Evolutionary conservation across 2,797 vertebrate genomes (phyloP).

Genomic region (Apogon hyalosoma): DNA sequence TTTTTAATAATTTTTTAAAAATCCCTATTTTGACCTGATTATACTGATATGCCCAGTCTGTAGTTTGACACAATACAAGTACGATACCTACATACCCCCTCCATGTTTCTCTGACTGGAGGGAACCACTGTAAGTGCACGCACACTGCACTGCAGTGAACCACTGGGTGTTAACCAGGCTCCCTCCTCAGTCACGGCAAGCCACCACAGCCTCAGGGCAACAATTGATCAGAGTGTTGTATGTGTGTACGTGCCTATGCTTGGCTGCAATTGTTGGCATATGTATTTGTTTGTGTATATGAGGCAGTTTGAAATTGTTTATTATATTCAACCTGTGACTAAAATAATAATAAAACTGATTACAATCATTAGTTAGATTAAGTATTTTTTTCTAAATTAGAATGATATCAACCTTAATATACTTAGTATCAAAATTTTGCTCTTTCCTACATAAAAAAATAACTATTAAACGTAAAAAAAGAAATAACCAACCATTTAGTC

Average conservation of each 20-base stretch:
- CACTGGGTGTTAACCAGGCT: conserved; percentile 65
- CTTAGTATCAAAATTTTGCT: background rate
- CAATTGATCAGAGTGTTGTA: conserved; percentile 63
- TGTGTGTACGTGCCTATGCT: conserved; percentile 26
- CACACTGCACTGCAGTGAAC: conserved; percentile 68
- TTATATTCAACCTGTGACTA: conserved; percentile 1
- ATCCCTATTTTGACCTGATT: background rate
- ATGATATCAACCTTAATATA: background rate
- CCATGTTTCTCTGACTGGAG: conserved; percentile 23
- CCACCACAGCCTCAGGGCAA: conserved; percentile 65
- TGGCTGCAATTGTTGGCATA: conserved; percentile 26
- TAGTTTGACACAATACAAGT: background rate
- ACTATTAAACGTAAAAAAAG: too few species aligned
- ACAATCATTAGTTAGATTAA: background rate
- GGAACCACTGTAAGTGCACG: conserved; percentile 34
- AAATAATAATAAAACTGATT: background rate
- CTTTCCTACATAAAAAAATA: too few species aligned
- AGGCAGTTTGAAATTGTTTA: conserved; percentile 22
- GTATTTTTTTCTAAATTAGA: background rate
- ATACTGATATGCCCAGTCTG: background rate
- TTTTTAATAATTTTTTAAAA: too few species aligned
- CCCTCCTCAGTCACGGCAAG: conserved; percentile 64
- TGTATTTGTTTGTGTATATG: conserved; percentile 24
- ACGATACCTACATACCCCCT: background rate
- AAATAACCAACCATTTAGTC: background rate